phyloP scores from a whole-genome alignment of 2,113 vertebrate species.

The Noturus placidus region DNA sequence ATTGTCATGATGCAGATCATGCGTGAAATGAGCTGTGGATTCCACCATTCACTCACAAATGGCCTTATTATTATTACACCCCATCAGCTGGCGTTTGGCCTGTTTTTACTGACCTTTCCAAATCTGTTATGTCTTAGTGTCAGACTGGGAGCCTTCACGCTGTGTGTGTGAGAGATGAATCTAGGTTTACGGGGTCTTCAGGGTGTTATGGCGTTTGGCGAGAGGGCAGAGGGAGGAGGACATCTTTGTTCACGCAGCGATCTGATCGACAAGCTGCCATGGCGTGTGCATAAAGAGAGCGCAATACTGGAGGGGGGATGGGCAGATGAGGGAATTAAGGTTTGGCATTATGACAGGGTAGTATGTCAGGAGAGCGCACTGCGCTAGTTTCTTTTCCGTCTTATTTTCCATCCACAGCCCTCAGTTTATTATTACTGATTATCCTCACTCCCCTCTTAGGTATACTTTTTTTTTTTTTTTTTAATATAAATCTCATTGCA shows the following conservation, averaged over 20 bases:
- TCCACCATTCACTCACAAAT: conserved; percentile 60
- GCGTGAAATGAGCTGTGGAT: conserved; percentile 69
- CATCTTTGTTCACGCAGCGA: conserved; percentile 65
- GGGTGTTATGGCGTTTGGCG: conserved; percentile 39
- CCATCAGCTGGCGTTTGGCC: conserved; percentile 50
- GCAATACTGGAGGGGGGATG: conserved; percentile 63
- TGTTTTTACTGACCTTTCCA: conserved; percentile 47
- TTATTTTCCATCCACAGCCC: background rate
- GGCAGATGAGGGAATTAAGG: conserved; percentile 67
- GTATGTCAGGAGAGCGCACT: conserved; percentile 58
- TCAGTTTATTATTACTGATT: conserved; percentile 41
- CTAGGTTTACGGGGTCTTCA: conserved; percentile 2
- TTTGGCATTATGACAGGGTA: conserved; percentile 71
- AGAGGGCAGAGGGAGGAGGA: conserved; percentile 54
- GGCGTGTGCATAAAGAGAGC: conserved; percentile 65
- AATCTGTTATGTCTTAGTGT: conserved; percentile 44
- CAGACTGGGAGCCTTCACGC: conserved; percentile 17
- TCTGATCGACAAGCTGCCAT: conserved; percentile 68
- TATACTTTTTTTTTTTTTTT: conserved; percentile 1
- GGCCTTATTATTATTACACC: conserved; percentile 55
- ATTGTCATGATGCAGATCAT: conserved; percentile 68
- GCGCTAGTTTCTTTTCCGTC: conserved; percentile 60
- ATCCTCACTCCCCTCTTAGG: conserved; percentile 29
- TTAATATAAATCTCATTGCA: background rate
- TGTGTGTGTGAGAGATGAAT: background rate